Evolutionary conservation across 1,140 invertebrate genomes (phyloP), one percentile per base, ranked within the genome.

Genomic region (Hyphantria cunea): DNA sequence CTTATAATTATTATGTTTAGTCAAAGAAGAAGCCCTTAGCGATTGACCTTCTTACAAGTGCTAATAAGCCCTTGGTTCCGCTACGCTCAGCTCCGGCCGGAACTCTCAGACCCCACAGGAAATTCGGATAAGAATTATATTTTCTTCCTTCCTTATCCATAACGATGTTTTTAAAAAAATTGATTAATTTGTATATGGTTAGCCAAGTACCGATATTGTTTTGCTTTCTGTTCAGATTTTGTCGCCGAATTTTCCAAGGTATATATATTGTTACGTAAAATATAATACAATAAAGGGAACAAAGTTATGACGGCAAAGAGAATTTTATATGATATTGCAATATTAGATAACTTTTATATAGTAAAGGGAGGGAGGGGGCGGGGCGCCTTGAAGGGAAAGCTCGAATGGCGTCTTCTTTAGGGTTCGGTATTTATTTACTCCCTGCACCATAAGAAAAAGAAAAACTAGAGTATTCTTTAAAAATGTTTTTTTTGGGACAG

Each of bases 181-280:
- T 58, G 45, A 58, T 58, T 58, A 49, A 58, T 58, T 58, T 48
- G n/a, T 10, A 11, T 49, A 58, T 49, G 39, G 55, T 58, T 17
- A 17, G 41, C n/a, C 12, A n/a, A 17, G 17, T 14, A 7, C 33
- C 33, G 55, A 49, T 58, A 34, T 58, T 58, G 55, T 56, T 17
- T 48, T 42, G 34, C 47, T 34, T 58, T 55, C 37, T 39, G 15
- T 49, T 58, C 8, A 12, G 0, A 47, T 6, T 45, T 34, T 56
- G 45, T 56, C 25, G 44, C 47, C 13, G 11, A 1, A 39, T 14
- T 39, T 10, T 41, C 15, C 37, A 6, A 3, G 39, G 11, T 17
- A 34, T 39, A 11, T 6, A 25, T 17, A 41, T 48, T 34, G 14
- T 33, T 11, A 31, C 15, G 17, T 7, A 12, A 42, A 15, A 42